Evolutionary conservation across 2,113 vertebrate species (phyloP).

Genomic region (Rissa tridactyla): DNA sequence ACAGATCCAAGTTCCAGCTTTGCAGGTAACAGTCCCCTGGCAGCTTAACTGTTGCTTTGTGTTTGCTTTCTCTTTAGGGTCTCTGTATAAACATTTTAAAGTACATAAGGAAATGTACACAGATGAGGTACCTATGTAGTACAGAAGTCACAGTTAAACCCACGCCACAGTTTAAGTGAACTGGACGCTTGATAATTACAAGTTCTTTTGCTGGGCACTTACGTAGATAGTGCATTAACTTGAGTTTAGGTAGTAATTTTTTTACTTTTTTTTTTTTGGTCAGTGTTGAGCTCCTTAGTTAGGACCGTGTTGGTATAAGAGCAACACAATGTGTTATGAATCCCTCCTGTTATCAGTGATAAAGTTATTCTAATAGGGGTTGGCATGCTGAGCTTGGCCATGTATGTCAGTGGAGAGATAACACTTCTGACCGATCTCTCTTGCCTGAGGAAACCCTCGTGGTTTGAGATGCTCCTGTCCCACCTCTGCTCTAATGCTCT

Average conservation of each 20-base stretch:
- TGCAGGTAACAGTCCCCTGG: not conserved
- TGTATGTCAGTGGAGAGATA: not conserved
- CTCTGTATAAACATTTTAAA: not conserved
- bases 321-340: not conserved
- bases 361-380: not conserved
- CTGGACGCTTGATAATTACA: not conserved
- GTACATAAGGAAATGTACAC: not conserved
- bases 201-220: not conserved
- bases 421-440: accelerated
- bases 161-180: not conserved
- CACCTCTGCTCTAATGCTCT: not conserved
- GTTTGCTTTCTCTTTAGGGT: not conserved
- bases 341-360: not conserved
- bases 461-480: not conserved
- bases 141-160: not conserved
- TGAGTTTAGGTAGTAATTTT: not conserved
- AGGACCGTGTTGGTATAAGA: not conserved
- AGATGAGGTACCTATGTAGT: not conserved
- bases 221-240: not conserved
- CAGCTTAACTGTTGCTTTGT: not conserved
- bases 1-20: not conserved
- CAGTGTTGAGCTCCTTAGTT: not conserved
- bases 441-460: not conserved
- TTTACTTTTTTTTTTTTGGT: not conserved
- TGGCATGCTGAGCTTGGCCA: not conserved